Evolutionary conservation across 2,797 vertebrate genomes (phyloP).

Genomic region (Hoplostethus atlanticus): DNA sequence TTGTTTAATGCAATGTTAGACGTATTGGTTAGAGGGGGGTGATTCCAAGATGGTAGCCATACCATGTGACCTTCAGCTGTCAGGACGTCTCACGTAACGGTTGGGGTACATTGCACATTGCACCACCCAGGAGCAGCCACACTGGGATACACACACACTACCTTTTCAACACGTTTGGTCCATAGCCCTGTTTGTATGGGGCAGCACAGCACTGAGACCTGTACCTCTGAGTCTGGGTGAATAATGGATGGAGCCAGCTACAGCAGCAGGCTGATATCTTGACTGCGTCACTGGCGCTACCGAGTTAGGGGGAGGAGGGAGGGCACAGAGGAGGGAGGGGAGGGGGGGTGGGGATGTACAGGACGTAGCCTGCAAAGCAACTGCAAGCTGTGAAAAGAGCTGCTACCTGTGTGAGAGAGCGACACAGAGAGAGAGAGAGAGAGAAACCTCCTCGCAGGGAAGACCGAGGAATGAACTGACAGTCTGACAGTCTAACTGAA

Average conservation of each 20-base stretch:
- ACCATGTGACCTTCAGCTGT: conserved; percentile 40
- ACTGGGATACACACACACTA: neutral
- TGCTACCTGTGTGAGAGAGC: neutral
- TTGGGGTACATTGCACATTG: conserved; percentile 13
- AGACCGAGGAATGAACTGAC: conserved; percentile 33
- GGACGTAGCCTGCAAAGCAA: conserved; percentile 45
- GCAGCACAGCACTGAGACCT: conserved; percentile 1
- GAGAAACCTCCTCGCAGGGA: conserved; percentile 29
- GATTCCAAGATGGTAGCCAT: conserved; percentile 14
- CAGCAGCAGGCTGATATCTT: conserved; percentile 63
- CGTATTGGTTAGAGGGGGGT: neutral
- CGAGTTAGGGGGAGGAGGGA: conserved; percentile 7
- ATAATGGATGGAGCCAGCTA: conserved; percentile 73
- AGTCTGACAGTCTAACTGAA: neutral
- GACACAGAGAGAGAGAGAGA: conserved; percentile 23
- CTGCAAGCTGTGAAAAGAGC: neutral
- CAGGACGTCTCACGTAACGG: conserved; percentile 25
- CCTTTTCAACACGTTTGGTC: neutral
- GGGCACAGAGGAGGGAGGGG: neutral
- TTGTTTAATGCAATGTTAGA: neutral
- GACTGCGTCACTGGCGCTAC: conserved; percentile 76
- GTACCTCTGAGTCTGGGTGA: conserved; percentile 33
- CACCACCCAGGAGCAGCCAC: no score
- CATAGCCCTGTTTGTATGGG: neutral
- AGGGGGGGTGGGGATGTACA: conserved; percentile 4